Evolutionary conservation across 1,140 invertebrate genomes (phyloP), one percentile per base, ranked within the genome.

Genomic region (Lycorma delicatula): DNA sequence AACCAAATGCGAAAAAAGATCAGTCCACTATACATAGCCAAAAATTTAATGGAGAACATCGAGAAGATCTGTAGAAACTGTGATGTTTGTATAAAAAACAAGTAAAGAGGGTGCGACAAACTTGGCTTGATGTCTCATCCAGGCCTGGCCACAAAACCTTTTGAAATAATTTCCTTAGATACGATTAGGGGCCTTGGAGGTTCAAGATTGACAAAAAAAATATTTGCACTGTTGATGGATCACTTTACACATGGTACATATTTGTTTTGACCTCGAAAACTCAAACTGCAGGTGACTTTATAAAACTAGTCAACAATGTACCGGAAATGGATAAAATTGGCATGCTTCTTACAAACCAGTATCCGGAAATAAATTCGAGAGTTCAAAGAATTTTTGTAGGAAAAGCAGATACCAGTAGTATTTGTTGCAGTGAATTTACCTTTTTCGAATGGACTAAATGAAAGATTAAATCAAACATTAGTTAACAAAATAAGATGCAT

Each of bases 1-100:
- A 64, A 48, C 41, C 66, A 67, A 52, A 59, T 64, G 56, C 16
- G 47, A 28, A 62, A 53, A 1, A 64, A 60, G 47, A 63, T 67
- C 7, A 36, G 44, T 31, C 52, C 63, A 49, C 29, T 63, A n/a
- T 66, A 65, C 49, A 63, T 58, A 46, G 57, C 62, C 9, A 61
- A 61, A 54, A 60, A 66, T 46, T 20, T 66, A n/a, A 60, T 29
- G 11, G 26, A 53, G 20, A 60, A 63, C 41, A 63, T 65, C 44
- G 59, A 54, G 63, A 54, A 52, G 34, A 27, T 64, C 27, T 71
- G 70, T 64, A 59, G 58, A 60, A 56, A 23, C 12, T 71, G 64
- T 68, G 67, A 59, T 66, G 71, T 54, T 1, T 61, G 48, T 68
- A 69, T 59, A 58, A 67, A 50, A 63, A 73, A 64, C 58, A 73